Evolutionary conservation across 2,888 invertebrate species (phyloP), one percentile per base, ranked within the genome.

Genomic region (Nycteola revayana): DNA sequence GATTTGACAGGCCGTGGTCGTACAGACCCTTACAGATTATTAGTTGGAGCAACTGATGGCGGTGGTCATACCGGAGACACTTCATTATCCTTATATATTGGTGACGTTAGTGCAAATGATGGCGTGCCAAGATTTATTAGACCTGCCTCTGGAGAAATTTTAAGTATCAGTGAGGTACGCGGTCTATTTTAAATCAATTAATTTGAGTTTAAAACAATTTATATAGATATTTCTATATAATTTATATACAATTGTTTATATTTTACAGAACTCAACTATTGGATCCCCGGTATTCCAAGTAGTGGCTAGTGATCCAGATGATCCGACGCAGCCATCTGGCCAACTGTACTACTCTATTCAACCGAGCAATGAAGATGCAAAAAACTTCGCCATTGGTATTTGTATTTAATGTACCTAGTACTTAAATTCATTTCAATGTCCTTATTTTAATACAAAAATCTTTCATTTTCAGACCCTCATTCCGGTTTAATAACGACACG

Each of bases 101-200:
- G 95, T 0, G 95, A 95, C 56, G 94, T 95, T 0, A 94, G 94
- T 29, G 92, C 93, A 37, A 95, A 95, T 58, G 95, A 95, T 66
- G 95, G 95, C 0, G 93, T 95, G 1, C 95, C 95, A 0, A 87
- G 91, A 10, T 94, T 95, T 59, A 90, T 94, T 8, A 87, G 92
- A 32, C 95, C 95, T 0, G 90, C 91, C 4, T 75, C 90, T 2
- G 93, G 93, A 23, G 94, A 95, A 70, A 78, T 90, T n/a, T 91
- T 94, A 0, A 90, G 89, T 54, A 84, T 94, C 3, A 91, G 92
- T 9, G 95, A 95, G 90, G 93, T 93, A 42, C 47, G 50, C n/a
- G n/a, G n/a, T n/a, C n/a, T n/a, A n/a, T n/a, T n/a, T 7, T 25
- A 5, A 22, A 3, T 11, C 1, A 14, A n/a, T n/a, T n/a, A n/a